Conservation (phyloP, 1,140 invertebrate species). For the Saccostrea cuccullata region DNA sequence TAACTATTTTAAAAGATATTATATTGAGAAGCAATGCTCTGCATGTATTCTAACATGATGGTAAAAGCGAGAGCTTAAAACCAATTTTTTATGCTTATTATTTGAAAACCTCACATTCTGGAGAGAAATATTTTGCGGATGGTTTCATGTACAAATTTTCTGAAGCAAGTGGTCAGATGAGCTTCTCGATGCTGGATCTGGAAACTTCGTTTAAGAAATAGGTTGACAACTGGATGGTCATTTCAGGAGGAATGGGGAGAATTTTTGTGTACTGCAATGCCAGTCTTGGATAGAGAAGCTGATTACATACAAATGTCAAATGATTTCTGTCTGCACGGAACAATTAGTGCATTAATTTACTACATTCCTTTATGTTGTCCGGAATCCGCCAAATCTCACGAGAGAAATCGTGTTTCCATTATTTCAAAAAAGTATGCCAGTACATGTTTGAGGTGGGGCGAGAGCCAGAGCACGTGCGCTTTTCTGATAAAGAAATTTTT, state of each 20-base stretch:
- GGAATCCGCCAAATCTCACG: conserved; percentile 22
- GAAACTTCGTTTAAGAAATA: conserved; percentile 4
- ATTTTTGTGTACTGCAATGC: background rate
- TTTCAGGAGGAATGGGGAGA: background rate
- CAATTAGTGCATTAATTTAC: conserved; percentile 38
- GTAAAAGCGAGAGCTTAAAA: background rate
- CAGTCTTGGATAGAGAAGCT: conserved; percentile 5
- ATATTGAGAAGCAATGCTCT: background rate
- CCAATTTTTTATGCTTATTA: background rate
- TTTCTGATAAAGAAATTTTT: conserved; percentile 7
- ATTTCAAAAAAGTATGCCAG: conserved; percentile 28
- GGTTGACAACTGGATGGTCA: conserved; percentile 5
- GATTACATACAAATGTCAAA: conserved; percentile 32
- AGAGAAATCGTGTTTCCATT: conserved; percentile 35
- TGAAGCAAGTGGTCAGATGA: background rate
- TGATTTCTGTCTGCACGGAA: conserved; percentile 26
- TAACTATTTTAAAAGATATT: conserved; percentile 31
- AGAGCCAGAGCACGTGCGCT: conserved; percentile 13
- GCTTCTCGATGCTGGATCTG: background rate
- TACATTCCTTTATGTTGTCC: conserved; percentile 15
- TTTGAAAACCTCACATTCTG: background rate
- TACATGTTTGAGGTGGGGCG: conserved; percentile 11
- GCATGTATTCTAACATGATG: background rate
- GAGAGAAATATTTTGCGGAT: background rate
- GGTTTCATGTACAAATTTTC: background rate